Percentiles rank a stretch among this genome's conserved stretches.
Evolutionary conservation across 2,113 vertebrate genomes (phyloP).

Genomic region (Talpa occidentalis): DNA sequence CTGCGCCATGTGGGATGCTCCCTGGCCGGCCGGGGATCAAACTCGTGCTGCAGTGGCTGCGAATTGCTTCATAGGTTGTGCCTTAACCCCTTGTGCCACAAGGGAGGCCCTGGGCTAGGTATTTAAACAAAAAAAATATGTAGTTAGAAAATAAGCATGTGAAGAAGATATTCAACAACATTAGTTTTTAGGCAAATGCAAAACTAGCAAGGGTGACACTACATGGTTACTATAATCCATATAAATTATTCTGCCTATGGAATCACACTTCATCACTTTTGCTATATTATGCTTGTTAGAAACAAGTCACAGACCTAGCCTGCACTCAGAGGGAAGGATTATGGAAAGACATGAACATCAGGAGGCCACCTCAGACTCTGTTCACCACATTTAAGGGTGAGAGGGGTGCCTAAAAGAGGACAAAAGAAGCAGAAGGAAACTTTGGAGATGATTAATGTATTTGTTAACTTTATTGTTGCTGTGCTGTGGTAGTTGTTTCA

Average conservation of each 20-base stretch:
- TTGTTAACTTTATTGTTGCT: neutral
- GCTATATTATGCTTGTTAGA: neutral
- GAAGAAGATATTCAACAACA: neutral
- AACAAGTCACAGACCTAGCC: neutral
- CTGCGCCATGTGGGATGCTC: too few relatives aligned
- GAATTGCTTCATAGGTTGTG: too few relatives aligned
- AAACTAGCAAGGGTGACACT: neutral
- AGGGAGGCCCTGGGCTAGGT: too few relatives aligned
- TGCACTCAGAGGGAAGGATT: too few relatives aligned
- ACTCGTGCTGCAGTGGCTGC: too few relatives aligned
- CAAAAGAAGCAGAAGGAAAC: neutral
- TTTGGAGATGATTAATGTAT: neutral
- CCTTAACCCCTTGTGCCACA: too few relatives aligned
- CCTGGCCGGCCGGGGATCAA: too few relatives aligned
- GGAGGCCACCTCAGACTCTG: neutral
- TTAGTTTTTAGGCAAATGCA: neutral
- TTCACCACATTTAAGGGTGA: neutral
- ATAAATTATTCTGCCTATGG: neutral
- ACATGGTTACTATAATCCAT: neutral
- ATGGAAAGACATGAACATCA: neutral
- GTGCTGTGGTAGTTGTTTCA: neutral
- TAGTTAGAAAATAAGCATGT: neutral
- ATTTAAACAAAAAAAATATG: neutral
- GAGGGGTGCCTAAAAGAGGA: neutral
- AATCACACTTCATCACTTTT: neutral